Conservation (phyloP, 2,888 invertebrate species). For the Phaonia tiefii region DNA sequence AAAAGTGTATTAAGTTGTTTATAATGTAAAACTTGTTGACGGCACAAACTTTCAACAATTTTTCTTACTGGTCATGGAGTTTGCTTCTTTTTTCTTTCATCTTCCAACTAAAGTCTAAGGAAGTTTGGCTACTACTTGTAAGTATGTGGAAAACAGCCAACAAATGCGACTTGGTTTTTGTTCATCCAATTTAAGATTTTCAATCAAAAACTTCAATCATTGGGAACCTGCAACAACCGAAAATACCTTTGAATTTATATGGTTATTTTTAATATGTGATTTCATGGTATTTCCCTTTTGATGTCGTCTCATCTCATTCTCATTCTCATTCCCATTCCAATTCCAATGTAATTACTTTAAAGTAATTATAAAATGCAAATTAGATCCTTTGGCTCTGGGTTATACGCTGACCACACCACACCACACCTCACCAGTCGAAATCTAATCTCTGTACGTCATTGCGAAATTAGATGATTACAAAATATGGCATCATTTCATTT, state of each 20-base stretch:
- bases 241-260: no score
- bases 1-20: conserved; percentile 48
- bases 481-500: conserved; percentile 33
- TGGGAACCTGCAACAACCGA: no score
- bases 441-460: background rate
- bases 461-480: conserved; percentile 17
- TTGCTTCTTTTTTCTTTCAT: background rate
- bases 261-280: background rate
- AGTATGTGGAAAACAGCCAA: no score
- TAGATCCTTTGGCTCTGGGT: background rate
- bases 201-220: no score
- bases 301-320: background rate
- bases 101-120: no score
- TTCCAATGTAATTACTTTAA: background rate
- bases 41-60: conserved; percentile 11
- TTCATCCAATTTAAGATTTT: no score
- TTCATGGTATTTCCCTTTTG: background rate
- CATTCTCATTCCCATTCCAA: background rate
- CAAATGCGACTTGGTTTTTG: no score
- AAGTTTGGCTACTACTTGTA: background rate
- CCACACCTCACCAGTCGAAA: background rate
- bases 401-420: background rate
- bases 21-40: conserved; percentile 56
- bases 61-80: conserved; percentile 4
- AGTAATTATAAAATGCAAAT: conserved; percentile 20